Conservation (phyloP, 1,140 invertebrate species). For the Anastatus disparis region DNA sequence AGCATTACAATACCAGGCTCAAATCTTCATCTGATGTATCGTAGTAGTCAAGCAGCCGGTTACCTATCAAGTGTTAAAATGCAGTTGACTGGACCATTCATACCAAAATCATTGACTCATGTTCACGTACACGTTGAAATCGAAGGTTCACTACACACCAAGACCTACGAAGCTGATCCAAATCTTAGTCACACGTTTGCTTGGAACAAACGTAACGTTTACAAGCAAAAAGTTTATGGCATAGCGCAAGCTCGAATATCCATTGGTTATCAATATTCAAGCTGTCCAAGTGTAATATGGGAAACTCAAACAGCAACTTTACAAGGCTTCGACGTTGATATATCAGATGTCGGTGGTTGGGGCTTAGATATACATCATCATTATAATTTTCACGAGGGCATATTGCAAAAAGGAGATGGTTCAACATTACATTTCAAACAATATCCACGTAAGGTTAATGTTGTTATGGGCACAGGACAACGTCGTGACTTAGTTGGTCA, state of each 20-base stretch:
- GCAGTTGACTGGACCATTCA: constrained; percentile 83
- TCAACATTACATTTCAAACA: constrained; percentile 93
- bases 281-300: constrained; percentile 89
- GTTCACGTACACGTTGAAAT: constrained; percentile 92
- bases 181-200: constrained; percentile 94
- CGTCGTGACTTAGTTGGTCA: constrained; percentile 79
- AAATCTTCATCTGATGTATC: constrained; percentile 90
- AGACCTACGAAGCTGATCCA: constrained; percentile 94
- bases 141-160: constrained; percentile 90
- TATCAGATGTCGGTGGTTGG: constrained; percentile 95
- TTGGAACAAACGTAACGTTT: constrained; percentile 97
- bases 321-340: constrained; percentile 95
- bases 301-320: constrained; percentile 92
- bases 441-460: constrained; percentile 88
- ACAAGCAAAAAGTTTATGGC: constrained; percentile 95
- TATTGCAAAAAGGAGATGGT: constrained; percentile 96
- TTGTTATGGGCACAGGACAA: constrained; percentile 94
- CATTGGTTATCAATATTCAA: constrained; percentile 94
- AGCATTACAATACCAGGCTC: constrained; percentile 92
- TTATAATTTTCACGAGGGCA: constrained; percentile 97
- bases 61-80: constrained; percentile 93
- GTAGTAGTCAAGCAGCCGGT: constrained; percentile 90
- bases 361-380: constrained; percentile 97
- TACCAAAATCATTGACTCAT: constrained; percentile 83
- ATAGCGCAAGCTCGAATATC: constrained; percentile 86